These are phyloP conservation scores for Palythoa heliodiscus DNA, from an alignment of 92 coral and sea anemone genomes.

Conservation along the genomic window DNA sequence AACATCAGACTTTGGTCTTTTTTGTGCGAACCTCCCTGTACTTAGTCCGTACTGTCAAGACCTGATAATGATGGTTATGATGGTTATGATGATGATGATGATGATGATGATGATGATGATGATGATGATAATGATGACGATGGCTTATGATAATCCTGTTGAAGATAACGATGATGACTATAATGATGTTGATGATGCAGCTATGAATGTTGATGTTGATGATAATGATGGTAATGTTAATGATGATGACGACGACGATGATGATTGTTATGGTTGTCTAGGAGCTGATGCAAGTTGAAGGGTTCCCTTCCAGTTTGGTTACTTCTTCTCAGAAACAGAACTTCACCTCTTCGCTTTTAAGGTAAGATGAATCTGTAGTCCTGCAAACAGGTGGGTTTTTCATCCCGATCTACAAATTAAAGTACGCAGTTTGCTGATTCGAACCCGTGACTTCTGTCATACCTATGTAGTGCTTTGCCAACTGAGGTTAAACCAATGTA, in stretches of 20 bases:
- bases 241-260: neutral
- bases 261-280: slow-evolving; percentile 6
- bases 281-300: slow-evolving; percentile 83
- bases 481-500: too few species aligned
- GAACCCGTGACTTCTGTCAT: too few species aligned
- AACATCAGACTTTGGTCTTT: too few species aligned
- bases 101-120: neutral
- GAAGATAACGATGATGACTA: neutral
- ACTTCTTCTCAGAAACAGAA: slow-evolving; percentile 85
- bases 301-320: slow-evolving; percentile 88
- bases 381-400: neutral
- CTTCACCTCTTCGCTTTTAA: slow-evolving; percentile 73
- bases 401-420: neutral
- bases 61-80: neutral
- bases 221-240: neutral
- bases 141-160: neutral
- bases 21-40: too few species aligned
- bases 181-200: neutral
- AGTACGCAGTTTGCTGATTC: neutral
- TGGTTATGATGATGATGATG: neutral
- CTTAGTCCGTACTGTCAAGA: too few species aligned
- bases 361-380: slow-evolving; percentile 45
- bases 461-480: too few species aligned
- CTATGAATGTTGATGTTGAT: neutral
- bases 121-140: neutral